These are phyloP conservation scores for Ciconia boyciana DNA, from an alignment of 2,113 vertebrate species.

Conservation along the genomic window DNA sequence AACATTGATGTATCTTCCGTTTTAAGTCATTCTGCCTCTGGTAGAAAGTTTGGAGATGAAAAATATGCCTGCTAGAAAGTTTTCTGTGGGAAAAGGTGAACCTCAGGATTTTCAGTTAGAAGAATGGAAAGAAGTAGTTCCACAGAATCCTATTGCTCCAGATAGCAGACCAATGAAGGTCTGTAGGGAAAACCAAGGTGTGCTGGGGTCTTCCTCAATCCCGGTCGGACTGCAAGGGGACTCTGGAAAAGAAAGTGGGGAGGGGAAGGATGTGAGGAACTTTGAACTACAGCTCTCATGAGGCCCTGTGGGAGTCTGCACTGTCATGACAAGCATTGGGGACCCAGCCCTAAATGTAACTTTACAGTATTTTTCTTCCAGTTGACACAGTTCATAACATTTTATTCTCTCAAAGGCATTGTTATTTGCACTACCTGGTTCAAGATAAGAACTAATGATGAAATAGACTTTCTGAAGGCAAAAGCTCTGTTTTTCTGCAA, in stretches of 20 bases:
- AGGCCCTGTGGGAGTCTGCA: neutral
- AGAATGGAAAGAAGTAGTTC: neutral
- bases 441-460: neutral
- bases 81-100: neutral
- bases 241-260: neutral
- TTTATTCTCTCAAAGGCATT: neutral
- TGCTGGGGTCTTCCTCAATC: neutral
- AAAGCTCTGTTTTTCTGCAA: neutral
- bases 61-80: neutral
- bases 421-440: neutral
- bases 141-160: neutral
- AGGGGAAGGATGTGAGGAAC: neutral
- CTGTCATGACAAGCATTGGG: neutral
- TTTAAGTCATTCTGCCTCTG: neutral
- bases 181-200: neutral
- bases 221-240: neutral
- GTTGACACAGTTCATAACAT: neutral
- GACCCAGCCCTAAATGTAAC: neutral
- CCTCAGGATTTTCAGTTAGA: neutral
- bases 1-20: constrained; percentile 5
- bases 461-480: neutral
- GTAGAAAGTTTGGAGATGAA: neutral
- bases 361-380: neutral
- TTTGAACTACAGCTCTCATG: neutral
- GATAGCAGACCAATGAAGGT: neutral